These are phyloP conservation scores for Metellina segmentata DNA, from an alignment of 2,888 invertebrate species.

Conservation along the genomic window DNA sequence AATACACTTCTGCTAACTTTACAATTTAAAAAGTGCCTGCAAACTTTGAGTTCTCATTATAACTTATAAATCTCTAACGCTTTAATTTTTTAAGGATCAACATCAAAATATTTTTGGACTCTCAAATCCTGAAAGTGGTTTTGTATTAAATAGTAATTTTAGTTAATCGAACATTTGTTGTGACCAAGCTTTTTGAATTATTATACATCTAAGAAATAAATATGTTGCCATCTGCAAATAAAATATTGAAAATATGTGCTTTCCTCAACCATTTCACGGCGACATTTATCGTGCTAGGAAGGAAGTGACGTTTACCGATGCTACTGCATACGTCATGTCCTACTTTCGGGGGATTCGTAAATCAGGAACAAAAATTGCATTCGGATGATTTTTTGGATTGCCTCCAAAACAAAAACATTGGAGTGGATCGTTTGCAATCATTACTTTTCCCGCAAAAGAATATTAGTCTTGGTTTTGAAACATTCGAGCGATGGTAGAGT, in stretches of 20 bases:
- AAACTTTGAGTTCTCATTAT: too few species aligned
- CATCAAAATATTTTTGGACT: too few species aligned
- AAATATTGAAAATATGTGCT: neutral
- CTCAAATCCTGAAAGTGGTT: too few species aligned
- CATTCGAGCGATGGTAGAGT: neutral
- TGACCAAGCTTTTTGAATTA: neutral
- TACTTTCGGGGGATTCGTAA: conserved; percentile 59
- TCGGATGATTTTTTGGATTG: conserved; percentile 61
- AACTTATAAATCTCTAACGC: too few species aligned
- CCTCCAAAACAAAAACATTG: conserved; percentile 60
- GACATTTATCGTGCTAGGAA: neutral
- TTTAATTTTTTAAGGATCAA: too few species aligned
- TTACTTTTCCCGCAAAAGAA: conserved; percentile 25
- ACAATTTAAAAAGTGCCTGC: too few species aligned
- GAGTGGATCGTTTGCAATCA: conserved; percentile 5
- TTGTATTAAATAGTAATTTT: too few species aligned
- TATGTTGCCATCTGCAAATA: neutral
- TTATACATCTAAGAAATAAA: neutral
- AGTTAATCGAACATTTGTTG: neutral
- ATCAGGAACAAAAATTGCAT: conserved; percentile 64
- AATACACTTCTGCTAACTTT: too few species aligned
- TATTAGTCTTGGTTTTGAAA: conserved; percentile 18
- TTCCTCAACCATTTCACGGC: neutral
- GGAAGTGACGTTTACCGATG: conserved; percentile 67
- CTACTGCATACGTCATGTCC: conserved; percentile 68